These are phyloP conservation scores for Drosophila helvetica DNA, from an alignment of 2,888 invertebrate species.

Conservation along the genomic window DNA sequence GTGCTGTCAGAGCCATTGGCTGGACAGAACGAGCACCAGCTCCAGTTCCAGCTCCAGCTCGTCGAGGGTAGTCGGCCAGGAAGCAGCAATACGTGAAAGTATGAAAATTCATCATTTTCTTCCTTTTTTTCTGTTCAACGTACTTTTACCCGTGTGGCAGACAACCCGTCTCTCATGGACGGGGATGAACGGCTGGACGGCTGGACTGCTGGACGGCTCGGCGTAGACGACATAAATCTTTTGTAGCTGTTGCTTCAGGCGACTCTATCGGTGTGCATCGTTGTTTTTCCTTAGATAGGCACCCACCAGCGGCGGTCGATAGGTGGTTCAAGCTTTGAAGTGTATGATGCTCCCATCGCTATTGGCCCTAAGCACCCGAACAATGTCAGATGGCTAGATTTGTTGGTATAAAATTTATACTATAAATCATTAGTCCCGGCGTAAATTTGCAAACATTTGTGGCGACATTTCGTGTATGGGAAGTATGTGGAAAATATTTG, in stretches of 20 bases:
- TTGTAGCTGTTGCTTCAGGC: conserved; percentile 36
- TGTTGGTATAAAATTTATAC: no score
- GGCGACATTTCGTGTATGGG: neutral
- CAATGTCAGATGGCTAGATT: neutral
- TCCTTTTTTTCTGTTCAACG: conserved; percentile 24
- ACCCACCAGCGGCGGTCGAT: neutral
- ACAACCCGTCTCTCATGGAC: conserved; percentile 41
- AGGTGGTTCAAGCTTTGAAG: neutral
- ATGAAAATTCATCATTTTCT: conserved; percentile 80
- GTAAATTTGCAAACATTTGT: neutral
- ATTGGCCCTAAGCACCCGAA: conserved; percentile 44
- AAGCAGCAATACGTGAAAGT: conserved; percentile 68
- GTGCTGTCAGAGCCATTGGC: conserved; percentile 68
- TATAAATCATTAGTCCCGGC: neutral
- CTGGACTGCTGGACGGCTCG: neutral
- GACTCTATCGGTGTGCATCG: conserved; percentile 31
- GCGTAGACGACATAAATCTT: conserved; percentile 71
- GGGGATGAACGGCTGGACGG: neutral
- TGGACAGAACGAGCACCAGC: conserved; percentile 57
- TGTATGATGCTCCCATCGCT: neutral
- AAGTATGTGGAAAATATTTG: no score
- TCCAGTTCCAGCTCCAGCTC: conserved; percentile 29
- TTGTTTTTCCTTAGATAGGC: conserved; percentile 6
- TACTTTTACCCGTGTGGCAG: conserved; percentile 56
- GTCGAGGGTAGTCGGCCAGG: conserved; percentile 5